Percentiles rank a stretch among this genome's conserved stretches.
phyloP scores from a whole-genome alignment of 2,888 invertebrate genomes.

The Erebia ligea region DNA sequence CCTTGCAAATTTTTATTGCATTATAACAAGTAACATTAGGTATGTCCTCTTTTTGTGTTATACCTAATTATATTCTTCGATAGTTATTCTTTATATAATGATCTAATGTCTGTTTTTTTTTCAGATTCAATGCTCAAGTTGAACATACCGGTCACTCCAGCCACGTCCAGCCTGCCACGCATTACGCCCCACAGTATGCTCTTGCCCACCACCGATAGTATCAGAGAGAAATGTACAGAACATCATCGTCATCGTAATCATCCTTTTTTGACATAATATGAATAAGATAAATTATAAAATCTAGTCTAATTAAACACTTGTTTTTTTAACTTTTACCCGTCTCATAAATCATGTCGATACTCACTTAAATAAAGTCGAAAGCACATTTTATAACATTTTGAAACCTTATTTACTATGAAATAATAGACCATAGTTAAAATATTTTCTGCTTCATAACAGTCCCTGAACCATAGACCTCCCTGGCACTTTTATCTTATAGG shows the following conservation, averaged over 20 bases:
- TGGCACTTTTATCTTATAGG: too few relatives aligned
- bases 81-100: too few relatives aligned
- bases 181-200: slow-evolving; percentile 10
- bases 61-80: too few relatives aligned
- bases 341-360: neutral
- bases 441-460: too few relatives aligned
- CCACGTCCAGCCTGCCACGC: slow-evolving; percentile 47
- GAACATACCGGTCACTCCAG: slow-evolving; percentile 71
- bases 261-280: too few relatives aligned
- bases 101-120: slow-evolving; percentile 22
- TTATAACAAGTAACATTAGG: too few relatives aligned
- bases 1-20: too few relatives aligned
- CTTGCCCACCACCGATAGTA: neutral
- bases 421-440: too few relatives aligned
- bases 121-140: slow-evolving; percentile 83
- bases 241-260: neutral
- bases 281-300: slow-evolving; percentile 3
- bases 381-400: neutral
- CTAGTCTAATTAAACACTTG: neutral
- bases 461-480: too few relatives aligned
- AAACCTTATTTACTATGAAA: neutral
- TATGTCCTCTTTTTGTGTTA: too few relatives aligned
- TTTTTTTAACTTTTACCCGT: neutral
- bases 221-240: neutral
- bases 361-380: neutral